Evolutionary conservation across 2,797 vertebrate genomes (phyloP), one percentile per base, ranked within the genome.

Genomic region (Sternotherus odoratus): DNA sequence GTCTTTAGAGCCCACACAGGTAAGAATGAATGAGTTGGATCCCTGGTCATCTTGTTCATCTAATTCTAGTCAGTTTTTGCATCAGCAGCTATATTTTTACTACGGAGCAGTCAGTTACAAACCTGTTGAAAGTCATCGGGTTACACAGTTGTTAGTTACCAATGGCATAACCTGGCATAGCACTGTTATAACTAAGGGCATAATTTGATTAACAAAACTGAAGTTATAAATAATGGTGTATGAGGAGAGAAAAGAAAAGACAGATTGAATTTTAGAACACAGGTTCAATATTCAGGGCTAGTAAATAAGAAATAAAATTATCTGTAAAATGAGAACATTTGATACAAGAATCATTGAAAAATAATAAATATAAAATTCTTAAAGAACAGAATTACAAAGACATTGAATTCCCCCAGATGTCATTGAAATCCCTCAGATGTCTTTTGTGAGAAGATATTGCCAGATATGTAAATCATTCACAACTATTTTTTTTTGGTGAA

Each of bases 141-240:
- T 53, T n/a, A 1, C 30, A 36, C 30, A 51, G 1, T 5, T 23
- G 2, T 46, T 19, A 82, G 2, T 46, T 19, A 82, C 1, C 33
- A 93, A 72, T 82, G 17, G 23, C 2, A 69, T 1, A 57, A 60
- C 6, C 36, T 23, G 43, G 24, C 12, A 82, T 83, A 66, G 1
- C 0, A 0, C 1, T 86, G 28, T 28, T 80, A 13, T 19, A 24
- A 43, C 8, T 33, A 28, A 77, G 2, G 24, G 3, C 12, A 13
- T 48, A 66, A 91, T 77, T 85, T 88, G 63, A 74, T 33, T 19
- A 50, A 2, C 6, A 92, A 60, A 89, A 90, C 1, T 33, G 5
- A 6, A 90, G 74, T 3, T 33, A 23, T 19, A 84, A 84, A 24
- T 57, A 30, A 49, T 15, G 1, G 91, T 75, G 13, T 72, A 0